Evolutionary conservation across 2,888 invertebrate genomes (phyloP).

Genomic region (Danaus chrysippus): DNA sequence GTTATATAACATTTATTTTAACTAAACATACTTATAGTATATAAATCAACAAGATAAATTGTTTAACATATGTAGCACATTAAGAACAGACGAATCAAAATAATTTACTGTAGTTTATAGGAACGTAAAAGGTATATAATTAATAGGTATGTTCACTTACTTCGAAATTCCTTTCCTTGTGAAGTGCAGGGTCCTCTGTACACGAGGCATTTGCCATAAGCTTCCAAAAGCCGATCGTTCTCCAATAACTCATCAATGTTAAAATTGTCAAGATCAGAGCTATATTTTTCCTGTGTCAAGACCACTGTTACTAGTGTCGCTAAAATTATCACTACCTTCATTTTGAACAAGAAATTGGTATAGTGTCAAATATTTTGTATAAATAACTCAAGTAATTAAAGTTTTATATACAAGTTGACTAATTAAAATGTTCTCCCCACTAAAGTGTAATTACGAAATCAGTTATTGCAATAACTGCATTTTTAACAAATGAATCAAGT

Average conservation of each 20-base stretch:
- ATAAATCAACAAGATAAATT: no score
- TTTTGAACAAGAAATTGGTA: slow-evolving; percentile 25
- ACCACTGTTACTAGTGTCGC: slow-evolving; percentile 40
- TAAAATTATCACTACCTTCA: slow-evolving; percentile 33
- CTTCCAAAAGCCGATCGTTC: slow-evolving; percentile 82
- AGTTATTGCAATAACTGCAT: no score
- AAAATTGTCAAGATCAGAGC: slow-evolving; percentile 83
- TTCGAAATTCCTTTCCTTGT: slow-evolving; percentile 83
- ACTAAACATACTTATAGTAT: no score
- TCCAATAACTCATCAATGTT: slow-evolving; percentile 81
- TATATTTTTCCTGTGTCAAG: slow-evolving; percentile 67
- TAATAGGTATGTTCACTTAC: slow-evolving; percentile 66
- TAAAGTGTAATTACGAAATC: no score
- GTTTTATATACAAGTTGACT: background rate
- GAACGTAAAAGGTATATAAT: background rate
- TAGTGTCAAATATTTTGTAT: slow-evolving; percentile 1
- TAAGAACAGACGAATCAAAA: no score
- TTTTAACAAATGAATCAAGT: no score
- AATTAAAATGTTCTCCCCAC: background rate
- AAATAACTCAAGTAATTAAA: background rate
- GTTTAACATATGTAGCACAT: no score
- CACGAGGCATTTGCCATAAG: slow-evolving; percentile 84
- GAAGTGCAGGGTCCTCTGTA: slow-evolving; percentile 82
- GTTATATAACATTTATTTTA: no score
- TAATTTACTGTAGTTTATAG: no score